A percentile compares a stretch with the other conserved stretches of the same genome.
Evolutionary conservation across 2,113 vertebrate species (phyloP).

Genomic region (Leucosticte australis): DNA sequence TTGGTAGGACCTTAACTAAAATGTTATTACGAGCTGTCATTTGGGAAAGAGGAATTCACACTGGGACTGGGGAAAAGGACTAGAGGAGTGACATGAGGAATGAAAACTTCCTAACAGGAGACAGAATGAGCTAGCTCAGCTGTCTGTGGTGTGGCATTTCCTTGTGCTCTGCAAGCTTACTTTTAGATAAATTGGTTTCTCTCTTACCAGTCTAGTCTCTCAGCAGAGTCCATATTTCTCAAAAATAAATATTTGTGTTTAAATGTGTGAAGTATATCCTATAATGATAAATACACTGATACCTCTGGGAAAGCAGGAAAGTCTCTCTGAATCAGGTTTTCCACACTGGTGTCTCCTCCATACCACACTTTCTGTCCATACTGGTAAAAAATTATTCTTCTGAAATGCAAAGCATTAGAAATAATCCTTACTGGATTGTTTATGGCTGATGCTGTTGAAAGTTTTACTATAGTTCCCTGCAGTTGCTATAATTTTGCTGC

Average conservation of each 20-base stretch:
- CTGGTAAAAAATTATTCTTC: neutral
- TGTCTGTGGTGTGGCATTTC: neutral
- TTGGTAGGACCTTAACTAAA: neutral
- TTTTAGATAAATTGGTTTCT: neutral
- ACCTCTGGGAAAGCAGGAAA: neutral
- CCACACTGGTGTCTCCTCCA: neutral
- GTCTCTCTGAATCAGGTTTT: neutral
- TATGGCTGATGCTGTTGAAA: neutral
- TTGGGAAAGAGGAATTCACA: neutral
- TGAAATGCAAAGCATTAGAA: constrained; percentile 1
- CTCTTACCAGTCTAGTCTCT: neutral
- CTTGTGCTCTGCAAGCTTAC: neutral
- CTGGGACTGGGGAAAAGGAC: neutral
- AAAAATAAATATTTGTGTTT: neutral
- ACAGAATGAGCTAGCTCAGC: neutral
- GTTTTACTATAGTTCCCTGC: neutral
- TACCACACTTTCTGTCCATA: neutral
- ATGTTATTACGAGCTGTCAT: neutral
- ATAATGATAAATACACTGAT: neutral
- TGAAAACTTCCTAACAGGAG: neutral
- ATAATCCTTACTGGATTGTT: constrained; percentile 8
- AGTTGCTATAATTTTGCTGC: neutral
- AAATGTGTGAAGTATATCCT: neutral
- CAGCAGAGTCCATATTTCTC: neutral
- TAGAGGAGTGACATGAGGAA: neutral